Base-by-base conservation (phyloP, 1,140 invertebrate species). In the Drosophila tani region DNA sequence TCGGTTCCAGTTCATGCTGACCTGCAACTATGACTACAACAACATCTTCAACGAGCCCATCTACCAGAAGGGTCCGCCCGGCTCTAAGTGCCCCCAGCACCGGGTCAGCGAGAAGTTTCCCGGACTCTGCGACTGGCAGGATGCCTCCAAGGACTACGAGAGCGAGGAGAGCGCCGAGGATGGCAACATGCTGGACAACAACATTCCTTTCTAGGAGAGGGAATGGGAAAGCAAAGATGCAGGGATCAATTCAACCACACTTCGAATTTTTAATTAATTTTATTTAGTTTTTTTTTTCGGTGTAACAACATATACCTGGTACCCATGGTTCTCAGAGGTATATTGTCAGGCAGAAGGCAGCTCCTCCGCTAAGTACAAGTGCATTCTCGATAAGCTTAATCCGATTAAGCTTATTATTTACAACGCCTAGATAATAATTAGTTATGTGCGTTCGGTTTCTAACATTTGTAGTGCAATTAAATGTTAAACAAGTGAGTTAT, bases 1-100 rank as follows among this genome's bases (percentile, higher is more conserved):
- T 14, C 75, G 79, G 24, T 88, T 41, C 19, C 79, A 84, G 19
- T 82, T 92, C 19, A 58, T 92, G 46, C 60, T 92, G 29, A 92
- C 91, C 9, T 92, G 91, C 65, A 92, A 92, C 47, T 92, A 92
- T 15, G 88, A 92, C 59, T 92, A 74, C 51, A 91, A 80, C 35
- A 92, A 90, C 46, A 78, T 92, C n/a, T 79, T 67, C 27, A 69
- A 43, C 21, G 87, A 92, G 50, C 68, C 87, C 5, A 69, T 91
- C 14, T 92, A 92, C 50, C 70, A 79, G 38, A 56, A 69, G 17
- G 91, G 91, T 14, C 74, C 64, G 5, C 32, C 85, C 8, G 88
- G 79, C 17, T 80, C 85, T 0, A 90, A 91, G 27, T 92, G 91
- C 40, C 21, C 27, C 17, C 62, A 59, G 21, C 66, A 80, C 57